Percentiles rank a stretch among this genome's conserved stretches.
phyloP scores from a whole-genome alignment of 2,113 vertebrate genomes.

The Cyphomyrus discorhynchus region DNA sequence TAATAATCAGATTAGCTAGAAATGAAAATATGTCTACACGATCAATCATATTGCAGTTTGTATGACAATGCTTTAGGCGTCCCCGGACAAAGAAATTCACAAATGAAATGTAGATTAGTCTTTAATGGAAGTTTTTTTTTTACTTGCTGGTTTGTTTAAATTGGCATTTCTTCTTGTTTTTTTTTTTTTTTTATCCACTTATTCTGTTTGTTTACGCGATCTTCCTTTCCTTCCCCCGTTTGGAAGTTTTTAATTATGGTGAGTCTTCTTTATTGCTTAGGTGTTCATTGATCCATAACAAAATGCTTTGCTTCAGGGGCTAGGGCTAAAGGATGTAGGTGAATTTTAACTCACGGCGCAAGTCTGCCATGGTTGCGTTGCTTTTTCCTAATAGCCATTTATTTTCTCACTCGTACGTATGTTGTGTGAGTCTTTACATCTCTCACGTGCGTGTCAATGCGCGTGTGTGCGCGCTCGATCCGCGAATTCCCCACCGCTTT shows the following conservation, averaged over 20 bases:
- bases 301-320: conserved; percentile 63
- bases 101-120: not conserved
- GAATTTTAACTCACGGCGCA: conserved; percentile 62
- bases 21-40: not conserved
- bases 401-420: not conserved
- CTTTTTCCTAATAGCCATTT: conserved; percentile 38
- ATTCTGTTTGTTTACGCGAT: not conserved
- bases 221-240: not conserved
- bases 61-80: not conserved
- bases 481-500: conserved; percentile 1
- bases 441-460: conserved; percentile 48
- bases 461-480: conserved; percentile 15
- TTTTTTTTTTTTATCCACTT: not conserved
- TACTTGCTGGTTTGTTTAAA: not conserved
- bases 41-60: not conserved
- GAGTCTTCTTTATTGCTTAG: conserved; percentile 61
- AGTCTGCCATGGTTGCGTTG: conserved; percentile 62
- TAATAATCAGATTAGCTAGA: not conserved
- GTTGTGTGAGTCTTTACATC: not conserved
- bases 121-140: not conserved
- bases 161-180: not conserved
- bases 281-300: conserved; percentile 68
- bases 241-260: conserved; percentile 17
- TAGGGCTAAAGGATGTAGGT: conserved; percentile 56
- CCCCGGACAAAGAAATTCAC: not conserved